Percentiles rank a stretch among this genome's conserved stretches.
Conservation (phyloP, 2,797 vertebrate genomes). For the Telmatherina bonti region DNA sequence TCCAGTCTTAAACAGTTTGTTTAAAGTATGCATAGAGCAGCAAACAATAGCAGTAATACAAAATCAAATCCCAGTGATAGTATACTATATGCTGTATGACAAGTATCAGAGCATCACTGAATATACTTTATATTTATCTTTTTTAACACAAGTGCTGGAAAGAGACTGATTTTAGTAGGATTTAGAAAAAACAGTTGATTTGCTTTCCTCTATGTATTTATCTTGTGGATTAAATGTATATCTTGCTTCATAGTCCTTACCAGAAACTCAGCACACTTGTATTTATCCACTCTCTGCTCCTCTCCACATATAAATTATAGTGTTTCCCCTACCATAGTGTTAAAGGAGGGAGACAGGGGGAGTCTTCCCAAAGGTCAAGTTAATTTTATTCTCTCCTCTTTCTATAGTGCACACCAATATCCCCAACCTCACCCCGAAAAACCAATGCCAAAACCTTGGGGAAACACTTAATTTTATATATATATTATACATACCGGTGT, state of each 20-base stretch:
- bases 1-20: neutral
- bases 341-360: too few species aligned
- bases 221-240: constrained; percentile 40
- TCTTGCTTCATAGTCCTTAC: constrained; percentile 35
- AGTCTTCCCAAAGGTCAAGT: too few species aligned
- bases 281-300: constrained; percentile 28
- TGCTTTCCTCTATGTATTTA: constrained; percentile 41
- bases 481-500: too few species aligned
- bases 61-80: neutral
- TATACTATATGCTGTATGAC: neutral
- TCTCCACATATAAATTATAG: constrained; percentile 8
- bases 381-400: too few species aligned
- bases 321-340: neutral
- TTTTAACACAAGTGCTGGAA: constrained; percentile 2
- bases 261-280: constrained; percentile 36
- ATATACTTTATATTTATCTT: constrained; percentile 5
- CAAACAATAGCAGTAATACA: neutral
- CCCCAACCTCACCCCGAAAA: too few species aligned
- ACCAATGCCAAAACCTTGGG: too few species aligned
- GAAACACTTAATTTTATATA: too few species aligned
- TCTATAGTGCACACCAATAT: too few species aligned
- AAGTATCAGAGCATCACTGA: neutral
- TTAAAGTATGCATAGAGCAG: neutral
- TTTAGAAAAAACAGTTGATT: constrained; percentile 43
- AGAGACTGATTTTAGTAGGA: constrained; percentile 23